Evolutionary conservation across 2,888 invertebrate genomes (phyloP).

Genomic region (Pemphredon lugubris): DNA sequence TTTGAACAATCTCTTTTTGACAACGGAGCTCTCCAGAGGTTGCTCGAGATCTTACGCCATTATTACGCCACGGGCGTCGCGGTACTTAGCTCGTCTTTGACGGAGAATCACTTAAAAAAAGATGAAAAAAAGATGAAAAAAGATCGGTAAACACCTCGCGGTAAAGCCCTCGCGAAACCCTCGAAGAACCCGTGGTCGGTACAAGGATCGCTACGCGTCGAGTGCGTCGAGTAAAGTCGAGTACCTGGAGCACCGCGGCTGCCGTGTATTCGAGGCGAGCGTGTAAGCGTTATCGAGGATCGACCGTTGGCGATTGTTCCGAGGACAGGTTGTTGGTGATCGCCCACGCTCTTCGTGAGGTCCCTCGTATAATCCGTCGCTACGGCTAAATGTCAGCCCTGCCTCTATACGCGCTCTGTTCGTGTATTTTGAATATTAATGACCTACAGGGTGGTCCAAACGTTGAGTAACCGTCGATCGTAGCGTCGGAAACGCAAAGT

Average conservation of each 20-base stretch:
- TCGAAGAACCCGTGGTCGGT: no score
- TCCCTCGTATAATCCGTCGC: constrained; percentile 59
- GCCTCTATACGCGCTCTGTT: constrained; percentile 38
- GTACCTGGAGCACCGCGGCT: constrained; percentile 9
- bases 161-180: no score
- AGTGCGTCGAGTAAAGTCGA: constrained; percentile 35
- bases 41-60: no score
- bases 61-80: no score
- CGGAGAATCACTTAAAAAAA: no score
- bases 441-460: constrained; percentile 74
- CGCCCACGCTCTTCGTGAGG: constrained; percentile 64
- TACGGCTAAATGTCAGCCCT: constrained; percentile 65
- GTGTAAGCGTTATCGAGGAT: constrained; percentile 56
- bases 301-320: constrained; percentile 69
- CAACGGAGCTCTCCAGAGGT: no score
- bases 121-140: no score
- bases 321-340: constrained; percentile 67
- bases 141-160: no score
- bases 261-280: constrained; percentile 49
- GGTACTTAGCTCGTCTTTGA: no score
- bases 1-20: no score
- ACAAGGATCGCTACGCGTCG: background rate
- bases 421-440: constrained; percentile 72
- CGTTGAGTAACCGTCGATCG: constrained; percentile 11
- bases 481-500: background rate